phyloP scores from a whole-genome alignment of 2,888 invertebrate species.

The Invenusta paracnida region DNA sequence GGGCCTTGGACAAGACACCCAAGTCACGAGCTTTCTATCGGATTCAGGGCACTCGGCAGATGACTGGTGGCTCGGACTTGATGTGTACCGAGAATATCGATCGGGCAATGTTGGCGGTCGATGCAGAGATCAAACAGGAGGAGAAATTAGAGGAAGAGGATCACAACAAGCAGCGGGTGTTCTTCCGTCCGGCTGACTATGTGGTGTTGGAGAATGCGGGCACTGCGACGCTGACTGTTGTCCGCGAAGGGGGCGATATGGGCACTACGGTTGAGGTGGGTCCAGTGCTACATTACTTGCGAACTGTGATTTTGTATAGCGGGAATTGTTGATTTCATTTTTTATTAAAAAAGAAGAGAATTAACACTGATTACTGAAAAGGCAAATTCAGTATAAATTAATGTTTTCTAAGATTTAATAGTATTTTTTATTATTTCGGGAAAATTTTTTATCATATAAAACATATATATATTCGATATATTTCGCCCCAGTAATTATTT shows the following conservation, averaged over 20 bases:
- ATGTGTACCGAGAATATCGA: constrained; percentile 58
- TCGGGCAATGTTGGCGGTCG: constrained; percentile 44
- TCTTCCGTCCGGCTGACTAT: constrained; percentile 87
- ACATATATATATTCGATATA: too few relatives aligned
- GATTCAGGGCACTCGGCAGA: constrained; percentile 88
- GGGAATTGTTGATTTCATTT: too few relatives aligned
- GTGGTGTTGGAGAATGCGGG: constrained; percentile 94
- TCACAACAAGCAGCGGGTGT: constrained; percentile 64
- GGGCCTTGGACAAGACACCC: constrained; percentile 73
- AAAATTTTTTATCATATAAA: too few relatives aligned
- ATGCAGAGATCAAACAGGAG: constrained; percentile 40
- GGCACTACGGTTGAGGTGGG: constrained; percentile 65
- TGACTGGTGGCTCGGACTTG: constrained; percentile 87
- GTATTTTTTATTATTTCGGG: too few relatives aligned
- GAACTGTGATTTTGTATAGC: too few relatives aligned
- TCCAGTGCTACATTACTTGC: neutral
- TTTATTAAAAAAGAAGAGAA: too few relatives aligned
- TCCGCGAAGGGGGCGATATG: constrained; percentile 73
- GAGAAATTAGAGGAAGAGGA: constrained; percentile 64
- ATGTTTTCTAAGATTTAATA: too few relatives aligned
- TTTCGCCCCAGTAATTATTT: too few relatives aligned
- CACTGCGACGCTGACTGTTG: constrained; percentile 79
- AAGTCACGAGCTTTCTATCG: constrained; percentile 71
- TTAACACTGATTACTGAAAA: too few relatives aligned
- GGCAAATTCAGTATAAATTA: too few relatives aligned